These are phyloP conservation scores for Clostera curtula DNA, from an alignment of 2,888 invertebrate species.

Conservation along the genomic window DNA sequence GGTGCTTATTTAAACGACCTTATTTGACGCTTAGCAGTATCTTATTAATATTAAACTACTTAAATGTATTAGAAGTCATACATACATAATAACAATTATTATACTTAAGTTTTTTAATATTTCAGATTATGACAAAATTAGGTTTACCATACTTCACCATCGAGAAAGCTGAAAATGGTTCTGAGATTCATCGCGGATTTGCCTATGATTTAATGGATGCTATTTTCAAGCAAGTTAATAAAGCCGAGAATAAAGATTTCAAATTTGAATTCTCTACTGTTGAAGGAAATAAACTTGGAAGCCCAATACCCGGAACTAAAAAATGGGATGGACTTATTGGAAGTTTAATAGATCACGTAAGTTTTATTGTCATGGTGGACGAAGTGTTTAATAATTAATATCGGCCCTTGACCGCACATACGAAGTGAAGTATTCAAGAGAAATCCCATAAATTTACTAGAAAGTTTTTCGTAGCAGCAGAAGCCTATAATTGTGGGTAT, in stretches of 20 bases:
- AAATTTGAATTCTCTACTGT: conserved; percentile 80
- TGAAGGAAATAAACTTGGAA: conserved; percentile 79
- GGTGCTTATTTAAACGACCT: too few relatives aligned
- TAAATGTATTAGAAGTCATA: too few relatives aligned
- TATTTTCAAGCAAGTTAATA: conserved; percentile 69
- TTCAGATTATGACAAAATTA: conserved; percentile 74
- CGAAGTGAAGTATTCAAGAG: too few relatives aligned
- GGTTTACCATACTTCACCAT: conserved; percentile 43
- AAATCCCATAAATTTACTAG: too few relatives aligned
- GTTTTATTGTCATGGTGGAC: conserved; percentile 25
- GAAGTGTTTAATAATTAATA: too few relatives aligned
- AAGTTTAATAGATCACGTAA: conserved; percentile 83
- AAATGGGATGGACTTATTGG: conserved; percentile 86
- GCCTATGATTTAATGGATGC: conserved; percentile 89
- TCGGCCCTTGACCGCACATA: too few relatives aligned
- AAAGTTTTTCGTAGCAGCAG: too few relatives aligned
- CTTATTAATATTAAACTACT: too few relatives aligned
- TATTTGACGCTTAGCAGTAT: too few relatives aligned
- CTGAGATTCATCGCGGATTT: conserved; percentile 81
- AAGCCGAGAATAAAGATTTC: conserved; percentile 43
- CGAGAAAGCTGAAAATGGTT: conserved; percentile 30
- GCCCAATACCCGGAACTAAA: conserved; percentile 77
- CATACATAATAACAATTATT: too few relatives aligned
- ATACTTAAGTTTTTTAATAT: too few relatives aligned
- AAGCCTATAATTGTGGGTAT: too few relatives aligned